phyloP scores from a whole-genome alignment of 2,888 invertebrate species.

The Orchestes rusci region DNA sequence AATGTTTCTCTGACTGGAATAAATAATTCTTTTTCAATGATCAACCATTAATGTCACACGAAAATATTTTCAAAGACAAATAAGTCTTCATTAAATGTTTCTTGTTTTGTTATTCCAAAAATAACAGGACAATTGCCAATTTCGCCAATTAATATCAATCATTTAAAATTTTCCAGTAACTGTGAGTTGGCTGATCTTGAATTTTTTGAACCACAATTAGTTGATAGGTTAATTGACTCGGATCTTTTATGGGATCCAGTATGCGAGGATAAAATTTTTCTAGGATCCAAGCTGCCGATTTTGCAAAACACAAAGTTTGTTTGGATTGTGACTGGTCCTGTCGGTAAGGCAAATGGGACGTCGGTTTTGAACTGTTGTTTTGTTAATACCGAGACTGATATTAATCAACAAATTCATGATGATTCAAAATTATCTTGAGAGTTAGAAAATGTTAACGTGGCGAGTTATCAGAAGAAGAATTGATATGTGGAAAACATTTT shows the following conservation, averaged over 20 bases:
- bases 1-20: constrained; percentile 7
- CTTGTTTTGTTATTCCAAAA: constrained; percentile 14
- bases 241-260: constrained; percentile 9
- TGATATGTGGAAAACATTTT: constrained; percentile 16
- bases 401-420: too few relatives aligned
- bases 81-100: not conserved
- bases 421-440: constrained; percentile 16
- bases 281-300: too few relatives aligned
- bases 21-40: constrained; percentile 6
- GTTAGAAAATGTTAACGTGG: constrained; percentile 14
- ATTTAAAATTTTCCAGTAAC: too few relatives aligned
- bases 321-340: constrained; percentile 12
- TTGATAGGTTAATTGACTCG: too few relatives aligned
- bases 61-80: constrained; percentile 3
- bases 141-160: too few relatives aligned
- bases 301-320: constrained; percentile 12
- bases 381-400: too few relatives aligned
- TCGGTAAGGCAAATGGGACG: too few relatives aligned
- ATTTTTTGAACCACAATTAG: too few relatives aligned
- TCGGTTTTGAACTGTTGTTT: too few relatives aligned
- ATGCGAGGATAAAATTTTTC: constrained; percentile 15
- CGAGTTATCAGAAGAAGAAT: constrained; percentile 9
- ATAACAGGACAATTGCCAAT: too few relatives aligned
- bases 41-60: constrained; percentile 7
- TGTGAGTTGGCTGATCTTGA: constrained; percentile 7